A percentile compares a stretch with the other conserved stretches of the same genome.
Conservation (phyloP, 1,140 invertebrate genomes). For the Archivesica marissinica region DNA sequence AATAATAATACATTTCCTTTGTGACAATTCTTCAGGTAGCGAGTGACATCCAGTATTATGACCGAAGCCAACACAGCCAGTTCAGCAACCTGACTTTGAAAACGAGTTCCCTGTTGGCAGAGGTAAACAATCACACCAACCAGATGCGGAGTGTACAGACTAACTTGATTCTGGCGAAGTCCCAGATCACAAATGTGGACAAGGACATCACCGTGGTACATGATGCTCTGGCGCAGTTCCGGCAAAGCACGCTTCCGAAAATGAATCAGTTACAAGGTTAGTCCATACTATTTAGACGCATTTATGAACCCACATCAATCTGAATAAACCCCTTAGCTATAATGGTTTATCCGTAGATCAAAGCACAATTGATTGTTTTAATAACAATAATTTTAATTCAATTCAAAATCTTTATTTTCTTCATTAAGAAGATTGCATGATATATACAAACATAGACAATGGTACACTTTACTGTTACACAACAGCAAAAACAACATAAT, state of each 20-base stretch:
- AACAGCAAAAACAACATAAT: too few species aligned
- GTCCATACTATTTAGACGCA: too few species aligned
- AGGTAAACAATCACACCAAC: conserved; percentile 6
- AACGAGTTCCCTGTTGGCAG: neutral
- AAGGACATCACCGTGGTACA: conserved; percentile 22
- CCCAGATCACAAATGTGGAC: conserved; percentile 13
- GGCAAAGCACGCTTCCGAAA: conserved; percentile 15
- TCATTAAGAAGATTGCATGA: too few species aligned
- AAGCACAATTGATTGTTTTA: too few species aligned
- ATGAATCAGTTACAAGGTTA: conserved; percentile 29
- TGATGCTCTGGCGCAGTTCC: conserved; percentile 36
- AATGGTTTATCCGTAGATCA: too few species aligned
- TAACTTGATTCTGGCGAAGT: neutral
- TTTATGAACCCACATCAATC: too few species aligned
- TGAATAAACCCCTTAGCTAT: too few species aligned
- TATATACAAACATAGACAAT: too few species aligned
- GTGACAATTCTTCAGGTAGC: conserved; percentile 14
- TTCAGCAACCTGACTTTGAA: neutral
- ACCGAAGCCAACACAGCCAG: conserved; percentile 33
- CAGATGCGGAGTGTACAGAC: neutral
- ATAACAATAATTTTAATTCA: too few species aligned
- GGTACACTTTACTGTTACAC: too few species aligned
- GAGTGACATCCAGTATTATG: conserved; percentile 15
- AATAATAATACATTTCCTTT: too few species aligned
- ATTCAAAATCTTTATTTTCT: too few species aligned